These are phyloP conservation scores for Oceanodroma tethys DNA, from an alignment of 2,113 vertebrate species.

Conservation along the genomic window DNA sequence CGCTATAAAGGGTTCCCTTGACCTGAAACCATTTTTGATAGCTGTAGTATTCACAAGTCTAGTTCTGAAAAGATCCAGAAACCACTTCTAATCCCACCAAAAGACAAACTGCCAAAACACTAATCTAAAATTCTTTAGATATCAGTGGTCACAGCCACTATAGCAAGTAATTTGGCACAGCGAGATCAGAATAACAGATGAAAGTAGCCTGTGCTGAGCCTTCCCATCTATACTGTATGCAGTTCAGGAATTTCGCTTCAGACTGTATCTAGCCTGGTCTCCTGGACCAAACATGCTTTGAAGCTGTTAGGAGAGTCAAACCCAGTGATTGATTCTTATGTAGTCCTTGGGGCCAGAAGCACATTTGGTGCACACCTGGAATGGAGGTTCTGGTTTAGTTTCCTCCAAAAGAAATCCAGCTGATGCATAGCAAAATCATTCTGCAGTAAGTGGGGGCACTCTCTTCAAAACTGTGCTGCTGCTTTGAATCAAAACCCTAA, in stretches of 20 bases:
- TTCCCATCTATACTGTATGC: background rate
- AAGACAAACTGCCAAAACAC: background rate
- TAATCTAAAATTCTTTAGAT: slow-evolving; percentile 27
- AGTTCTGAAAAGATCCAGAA: slow-evolving; percentile 26
- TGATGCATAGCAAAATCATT: background rate
- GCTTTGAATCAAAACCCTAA: background rate
- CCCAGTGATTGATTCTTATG: background rate
- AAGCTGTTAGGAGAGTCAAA: background rate
- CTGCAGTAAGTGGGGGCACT: background rate
- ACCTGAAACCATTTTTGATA: background rate
- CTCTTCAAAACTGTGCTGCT: background rate
- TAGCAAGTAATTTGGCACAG: background rate
- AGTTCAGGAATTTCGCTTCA: background rate
- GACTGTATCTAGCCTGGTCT: background rate
- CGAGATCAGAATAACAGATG: background rate
- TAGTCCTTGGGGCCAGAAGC: background rate
- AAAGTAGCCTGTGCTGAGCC: background rate
- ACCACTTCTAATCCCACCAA: slow-evolving; percentile 12
- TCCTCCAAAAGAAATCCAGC: background rate
- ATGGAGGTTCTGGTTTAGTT: background rate
- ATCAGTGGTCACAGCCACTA: slow-evolving; percentile 1
- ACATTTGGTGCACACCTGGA: slow-evolving; percentile 1
- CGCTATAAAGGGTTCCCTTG: background rate
- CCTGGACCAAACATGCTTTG: background rate
- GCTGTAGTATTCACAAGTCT: background rate